These are phyloP conservation scores for Drosophila pegasa DNA, from an alignment of 2,888 invertebrate genomes.

Conservation along the genomic window DNA sequence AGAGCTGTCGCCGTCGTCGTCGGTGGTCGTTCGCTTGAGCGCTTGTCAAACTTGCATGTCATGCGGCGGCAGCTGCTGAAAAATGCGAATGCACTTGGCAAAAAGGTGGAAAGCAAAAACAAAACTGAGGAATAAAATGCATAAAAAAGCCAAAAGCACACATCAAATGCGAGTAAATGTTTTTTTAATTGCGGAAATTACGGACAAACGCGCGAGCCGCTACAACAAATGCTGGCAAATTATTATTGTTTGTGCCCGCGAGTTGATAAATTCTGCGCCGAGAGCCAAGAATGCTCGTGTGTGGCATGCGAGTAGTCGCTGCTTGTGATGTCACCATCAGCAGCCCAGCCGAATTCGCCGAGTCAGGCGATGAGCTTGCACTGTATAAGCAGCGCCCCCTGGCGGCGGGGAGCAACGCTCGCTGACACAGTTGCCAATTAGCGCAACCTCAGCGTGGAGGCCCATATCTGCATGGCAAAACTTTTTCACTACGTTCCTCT, in stretches of 20 bases:
- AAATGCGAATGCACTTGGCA: constrained; percentile 41
- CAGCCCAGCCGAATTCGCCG: constrained; percentile 57
- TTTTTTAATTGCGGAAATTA: constrained; percentile 85
- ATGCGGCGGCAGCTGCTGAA: constrained; percentile 41
- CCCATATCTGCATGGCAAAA: constrained; percentile 8
- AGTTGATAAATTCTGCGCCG: constrained; percentile 57
- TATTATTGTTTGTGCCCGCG: constrained; percentile 73
- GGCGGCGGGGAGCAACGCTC: constrained; percentile 19
- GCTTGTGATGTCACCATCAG: constrained; percentile 78
- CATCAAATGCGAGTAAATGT: constrained; percentile 81
- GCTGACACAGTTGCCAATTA: constrained; percentile 57
- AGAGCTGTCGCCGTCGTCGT: constrained; percentile 25
- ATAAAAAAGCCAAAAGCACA: constrained; percentile 45
- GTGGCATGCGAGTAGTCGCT: constrained; percentile 70
- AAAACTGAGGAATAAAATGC: constrained; percentile 13
- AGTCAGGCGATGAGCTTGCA: constrained; percentile 75
- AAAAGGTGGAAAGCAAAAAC: constrained; percentile 30
- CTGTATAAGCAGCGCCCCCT: constrained; percentile 55
- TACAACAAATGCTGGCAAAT: constrained; percentile 68
- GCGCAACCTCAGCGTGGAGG: constrained; percentile 22
- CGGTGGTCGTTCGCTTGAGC: constrained; percentile 48
- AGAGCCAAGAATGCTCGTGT: constrained; percentile 74
- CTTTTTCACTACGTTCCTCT: constrained; percentile 42
- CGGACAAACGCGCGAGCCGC: constrained; percentile 68
- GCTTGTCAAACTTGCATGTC: constrained; percentile 67